Evolutionary conservation across 1,140 invertebrate genomes (phyloP).

Genomic region (Drosophila bipectinata): DNA sequence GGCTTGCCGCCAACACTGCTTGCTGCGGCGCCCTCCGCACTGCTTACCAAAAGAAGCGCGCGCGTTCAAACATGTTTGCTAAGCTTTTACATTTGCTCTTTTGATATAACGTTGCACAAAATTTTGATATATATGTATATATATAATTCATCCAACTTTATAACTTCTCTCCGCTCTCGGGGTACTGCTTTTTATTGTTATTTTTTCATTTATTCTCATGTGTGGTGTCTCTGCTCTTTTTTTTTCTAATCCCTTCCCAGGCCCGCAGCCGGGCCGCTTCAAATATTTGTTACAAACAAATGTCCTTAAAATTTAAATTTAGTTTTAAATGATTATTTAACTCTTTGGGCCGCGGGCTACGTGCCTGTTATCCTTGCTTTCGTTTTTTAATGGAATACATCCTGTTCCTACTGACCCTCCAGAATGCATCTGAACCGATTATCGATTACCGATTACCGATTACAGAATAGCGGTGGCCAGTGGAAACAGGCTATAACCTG

Average conservation of each 20-base stretch:
- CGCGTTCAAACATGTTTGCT: conserved; percentile 23
- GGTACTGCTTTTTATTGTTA: conserved; percentile 5
- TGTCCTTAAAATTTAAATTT: not conserved
- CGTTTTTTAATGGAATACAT: not conserved
- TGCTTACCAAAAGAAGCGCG: conserved; percentile 27
- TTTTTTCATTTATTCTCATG: not conserved
- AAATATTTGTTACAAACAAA: not conserved
- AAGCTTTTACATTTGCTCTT: conserved; percentile 52
- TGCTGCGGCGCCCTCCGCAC: conserved; percentile 13
- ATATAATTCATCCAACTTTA: conserved; percentile 55
- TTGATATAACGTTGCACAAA: conserved; percentile 80
- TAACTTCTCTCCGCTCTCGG: conserved; percentile 47
- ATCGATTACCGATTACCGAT: not conserved
- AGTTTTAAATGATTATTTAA: conserved; percentile 1
- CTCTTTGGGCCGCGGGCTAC: not conserved
- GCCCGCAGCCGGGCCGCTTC: not conserved
- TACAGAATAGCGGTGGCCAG: not conserved
- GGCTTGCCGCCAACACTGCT: conserved; percentile 1
- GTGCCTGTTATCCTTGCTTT: not conserved
- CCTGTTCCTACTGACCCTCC: not conserved
- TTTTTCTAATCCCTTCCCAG: conserved; percentile 12
- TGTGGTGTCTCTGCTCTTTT: conserved; percentile 17
- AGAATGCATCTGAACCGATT: not conserved
- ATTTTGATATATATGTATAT: conserved; percentile 64
- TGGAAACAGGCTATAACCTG: not conserved